Base-by-base conservation (phyloP, 2,113 vertebrate genomes). In the Sitta europaea region DNA sequence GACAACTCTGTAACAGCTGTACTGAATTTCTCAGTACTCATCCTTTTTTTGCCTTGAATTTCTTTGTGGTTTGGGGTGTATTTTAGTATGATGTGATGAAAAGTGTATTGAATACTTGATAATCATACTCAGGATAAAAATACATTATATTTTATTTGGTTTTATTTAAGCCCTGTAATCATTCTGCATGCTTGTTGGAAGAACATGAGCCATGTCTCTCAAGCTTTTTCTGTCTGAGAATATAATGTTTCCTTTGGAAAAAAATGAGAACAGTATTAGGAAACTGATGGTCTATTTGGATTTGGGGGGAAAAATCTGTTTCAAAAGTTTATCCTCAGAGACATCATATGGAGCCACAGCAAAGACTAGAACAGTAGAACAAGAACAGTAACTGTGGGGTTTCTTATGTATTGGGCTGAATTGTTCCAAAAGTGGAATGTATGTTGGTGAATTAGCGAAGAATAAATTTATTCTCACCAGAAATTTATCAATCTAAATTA, bases 141-240 rank as follows among this genome's bases (percentile, higher is more conserved):
- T 19, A 22, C 0, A 0, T 55, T 45, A 23, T 5, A 31, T 67
- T 83, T 31, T 4, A 6, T 81, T 76, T 74, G 22, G 18, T 87
- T 90, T 87, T 24, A 36, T 73, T 79, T 72, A 51, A 88, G 10
- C 12, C 8, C 15, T 48, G 9, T 76, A 20, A n/a, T 57, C 27
- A 47, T 51, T 9, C 48, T 29, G 2, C 0, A 0, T 58, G 15
- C 33, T 16, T 72, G 7, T 79, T 9, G 1, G 28, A 94, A 93
- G 50, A 73, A 12, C 29, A 35, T 22, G 3, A 90, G 23, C 38
- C 20, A 9, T 22, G 6, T 42, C 27, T 85, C 36, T 85, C 36
- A 78, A 50, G 53, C 1, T 36, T 88, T 71, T 75, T 61, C 36
- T 79, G 16, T 14, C 57, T 2, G 2, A 68, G 6, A 35, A 59